Percentiles rank a stretch among this genome's conserved stretches.
Conservation (phyloP, 2,113 vertebrate species). For the Leucosticte australis region DNA sequence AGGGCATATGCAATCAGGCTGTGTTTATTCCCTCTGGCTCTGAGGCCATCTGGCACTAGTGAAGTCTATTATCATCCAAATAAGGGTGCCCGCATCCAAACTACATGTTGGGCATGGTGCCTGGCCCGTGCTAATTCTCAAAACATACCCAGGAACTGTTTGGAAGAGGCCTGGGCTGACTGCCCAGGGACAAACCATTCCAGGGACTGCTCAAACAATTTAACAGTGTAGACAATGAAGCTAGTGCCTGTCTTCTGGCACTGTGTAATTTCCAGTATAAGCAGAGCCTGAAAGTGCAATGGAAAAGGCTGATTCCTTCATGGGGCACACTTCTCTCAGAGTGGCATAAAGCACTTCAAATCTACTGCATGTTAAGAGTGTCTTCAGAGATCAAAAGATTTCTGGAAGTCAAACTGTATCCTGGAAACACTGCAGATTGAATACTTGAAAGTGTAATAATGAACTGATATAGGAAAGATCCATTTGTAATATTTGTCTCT, state of each 20-base stretch:
- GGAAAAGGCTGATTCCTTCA: background rate
- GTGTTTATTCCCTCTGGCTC: conserved; percentile 15
- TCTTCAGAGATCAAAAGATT: background rate
- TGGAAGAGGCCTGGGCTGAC: background rate
- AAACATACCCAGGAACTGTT: conserved; percentile 32
- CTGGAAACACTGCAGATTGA: background rate
- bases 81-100: conserved; percentile 39
- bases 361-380: background rate
- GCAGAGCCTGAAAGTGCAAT: background rate
- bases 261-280: background rate
- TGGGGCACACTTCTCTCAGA: background rate
- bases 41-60: conserved; percentile 21
- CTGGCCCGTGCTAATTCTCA: conserved; percentile 39
- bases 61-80: conserved; percentile 56
- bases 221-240: conserved; percentile 11
- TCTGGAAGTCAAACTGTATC: background rate
- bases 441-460: background rate
- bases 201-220: conserved; percentile 9
- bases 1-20: background rate
- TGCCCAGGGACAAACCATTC: conserved; percentile 21
- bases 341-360: background rate
- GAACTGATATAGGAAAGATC: background rate
- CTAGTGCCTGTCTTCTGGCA: background rate
- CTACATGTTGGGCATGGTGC: conserved; percentile 32
- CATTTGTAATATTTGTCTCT: background rate